These are phyloP conservation scores for Xiphorhynchus erythropygius DNA, from an alignment of 2,797 vertebrate genomes.

Conservation along the genomic window DNA sequence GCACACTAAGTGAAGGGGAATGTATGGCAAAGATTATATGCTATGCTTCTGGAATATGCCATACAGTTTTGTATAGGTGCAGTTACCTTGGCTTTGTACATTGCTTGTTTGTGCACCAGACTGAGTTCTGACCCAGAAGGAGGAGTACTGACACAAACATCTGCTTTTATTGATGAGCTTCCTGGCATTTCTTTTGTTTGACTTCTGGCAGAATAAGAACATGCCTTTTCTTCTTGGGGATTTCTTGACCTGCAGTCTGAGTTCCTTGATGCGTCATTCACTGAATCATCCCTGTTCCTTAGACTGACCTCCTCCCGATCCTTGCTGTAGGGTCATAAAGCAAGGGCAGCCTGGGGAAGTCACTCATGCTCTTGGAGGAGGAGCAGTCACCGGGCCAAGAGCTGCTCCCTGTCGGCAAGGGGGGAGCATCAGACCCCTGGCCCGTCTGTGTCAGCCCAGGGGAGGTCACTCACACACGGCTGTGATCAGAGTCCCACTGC, in stretches of 20 bases:
- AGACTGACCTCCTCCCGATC: background rate
- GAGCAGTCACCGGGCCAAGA: background rate
- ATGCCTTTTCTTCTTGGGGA: background rate
- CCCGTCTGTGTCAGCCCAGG: accelerated
- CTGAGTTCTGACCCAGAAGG: background rate
- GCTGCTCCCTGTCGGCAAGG: background rate
- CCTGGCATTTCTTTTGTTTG: background rate
- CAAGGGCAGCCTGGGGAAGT: background rate
- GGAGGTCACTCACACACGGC: accelerated
- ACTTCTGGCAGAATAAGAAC: background rate
- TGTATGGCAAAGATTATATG: background rate
- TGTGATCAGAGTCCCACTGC: accelerated
- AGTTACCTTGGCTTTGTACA: background rate
- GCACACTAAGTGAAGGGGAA: background rate
- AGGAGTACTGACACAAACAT: background rate
- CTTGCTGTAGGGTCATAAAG: background rate
- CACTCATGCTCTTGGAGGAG: background rate
- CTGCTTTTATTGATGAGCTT: background rate
- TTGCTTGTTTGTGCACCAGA: background rate
- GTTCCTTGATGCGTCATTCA: background rate
- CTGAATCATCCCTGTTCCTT: background rate
- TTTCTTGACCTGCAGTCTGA: background rate
- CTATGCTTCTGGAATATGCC: background rate
- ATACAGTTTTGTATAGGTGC: background rate
- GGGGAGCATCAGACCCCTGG: background rate